phyloP scores from a whole-genome alignment of 2,113 vertebrate genomes.

The Hyaena hyaena region DNA sequence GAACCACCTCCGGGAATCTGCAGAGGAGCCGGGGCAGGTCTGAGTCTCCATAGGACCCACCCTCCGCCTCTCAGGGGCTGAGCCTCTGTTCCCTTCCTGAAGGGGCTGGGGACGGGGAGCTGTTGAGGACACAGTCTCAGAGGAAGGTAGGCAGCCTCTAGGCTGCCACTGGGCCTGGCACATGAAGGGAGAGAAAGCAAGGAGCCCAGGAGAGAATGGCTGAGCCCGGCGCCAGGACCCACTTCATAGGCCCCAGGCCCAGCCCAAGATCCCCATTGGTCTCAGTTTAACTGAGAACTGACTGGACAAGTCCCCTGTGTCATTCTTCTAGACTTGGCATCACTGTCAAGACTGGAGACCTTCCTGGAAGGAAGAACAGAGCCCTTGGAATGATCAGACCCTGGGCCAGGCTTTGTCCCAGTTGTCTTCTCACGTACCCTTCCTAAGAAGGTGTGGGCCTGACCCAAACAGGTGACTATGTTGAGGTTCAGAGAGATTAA shows the following conservation, averaged over 20 bases:
- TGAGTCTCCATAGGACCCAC: neutral
- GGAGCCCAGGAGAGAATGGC: neutral
- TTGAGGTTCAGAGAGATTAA: neutral
- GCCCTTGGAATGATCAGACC: neutral
- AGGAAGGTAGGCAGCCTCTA: neutral
- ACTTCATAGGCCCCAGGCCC: neutral
- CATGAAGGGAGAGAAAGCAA: neutral
- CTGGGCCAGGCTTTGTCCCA: too few relatives aligned
- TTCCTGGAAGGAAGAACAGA: neutral
- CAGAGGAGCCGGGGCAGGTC: neutral
- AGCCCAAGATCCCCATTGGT: neutral
- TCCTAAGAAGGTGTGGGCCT: neutral
- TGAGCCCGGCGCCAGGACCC: too few relatives aligned
- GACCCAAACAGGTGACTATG: neutral
- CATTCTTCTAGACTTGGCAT: neutral
- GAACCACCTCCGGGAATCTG: constrained; percentile 9
- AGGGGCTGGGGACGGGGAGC: neutral
- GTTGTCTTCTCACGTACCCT: neutral
- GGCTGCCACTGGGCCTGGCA: neutral
- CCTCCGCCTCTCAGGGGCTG: constrained; percentile 41
- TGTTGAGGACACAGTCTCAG: neutral
- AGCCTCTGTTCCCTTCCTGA: constrained; percentile 19
- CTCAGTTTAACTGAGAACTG: neutral
- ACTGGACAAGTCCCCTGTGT: neutral
- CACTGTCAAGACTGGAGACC: neutral